Percentiles rank a stretch among this genome's conserved stretches.
These are phyloP conservation scores for Synodontis membranacea DNA, from an alignment of 2,113 vertebrate species.

Conservation along the genomic window DNA sequence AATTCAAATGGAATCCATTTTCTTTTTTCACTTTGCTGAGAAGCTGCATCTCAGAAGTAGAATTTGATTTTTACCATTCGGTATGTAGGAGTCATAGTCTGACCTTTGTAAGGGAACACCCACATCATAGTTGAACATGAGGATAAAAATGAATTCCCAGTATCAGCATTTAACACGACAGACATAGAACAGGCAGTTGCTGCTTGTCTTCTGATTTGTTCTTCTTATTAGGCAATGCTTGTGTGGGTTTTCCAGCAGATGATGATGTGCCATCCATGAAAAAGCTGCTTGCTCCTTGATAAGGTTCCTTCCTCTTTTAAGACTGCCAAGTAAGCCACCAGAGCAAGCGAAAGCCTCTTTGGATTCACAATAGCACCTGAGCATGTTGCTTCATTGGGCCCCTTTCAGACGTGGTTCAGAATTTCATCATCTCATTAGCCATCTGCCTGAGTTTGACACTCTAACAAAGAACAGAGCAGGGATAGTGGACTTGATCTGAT, in stretches of 20 bases:
- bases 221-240: constrained; percentile 20
- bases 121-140: constrained; percentile 13
- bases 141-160: constrained; percentile 2
- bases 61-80: constrained; percentile 15
- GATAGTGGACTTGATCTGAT: constrained; percentile 21
- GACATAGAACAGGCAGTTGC: not conserved
- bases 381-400: constrained; percentile 45
- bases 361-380: constrained; percentile 52
- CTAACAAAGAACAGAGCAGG: constrained; percentile 32
- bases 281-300: constrained; percentile 51
- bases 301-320: constrained; percentile 37
- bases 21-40: not conserved
- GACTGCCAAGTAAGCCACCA: constrained; percentile 41
- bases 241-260: constrained; percentile 30
- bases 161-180: constrained; percentile 18
- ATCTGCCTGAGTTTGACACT: constrained; percentile 52
- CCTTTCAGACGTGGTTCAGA: constrained; percentile 42
- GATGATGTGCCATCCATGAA: constrained; percentile 43
- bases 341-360: constrained; percentile 49
- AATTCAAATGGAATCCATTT: not conserved
- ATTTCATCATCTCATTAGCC: constrained; percentile 42
- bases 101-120: constrained; percentile 22
- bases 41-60: not conserved
- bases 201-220: constrained; percentile 25
- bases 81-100: constrained; percentile 19